Evolutionary conservation across 2,113 vertebrate species (phyloP).

Genomic region (Corvus moneduloides): DNA sequence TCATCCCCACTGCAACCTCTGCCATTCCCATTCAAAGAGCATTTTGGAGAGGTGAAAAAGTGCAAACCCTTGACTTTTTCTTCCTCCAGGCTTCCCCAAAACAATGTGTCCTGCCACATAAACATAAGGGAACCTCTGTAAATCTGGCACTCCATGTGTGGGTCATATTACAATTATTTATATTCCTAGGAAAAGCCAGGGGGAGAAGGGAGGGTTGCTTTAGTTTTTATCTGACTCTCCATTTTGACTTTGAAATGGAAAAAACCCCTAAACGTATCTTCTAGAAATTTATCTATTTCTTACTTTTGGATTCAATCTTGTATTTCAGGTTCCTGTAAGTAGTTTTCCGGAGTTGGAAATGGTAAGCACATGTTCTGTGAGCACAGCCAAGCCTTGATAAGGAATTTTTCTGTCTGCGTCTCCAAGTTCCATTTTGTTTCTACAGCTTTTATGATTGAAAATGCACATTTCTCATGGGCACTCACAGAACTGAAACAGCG

Average conservation of each 20-base stretch:
- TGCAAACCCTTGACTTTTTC: background rate
- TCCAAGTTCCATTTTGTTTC: slow-evolving; percentile 66
- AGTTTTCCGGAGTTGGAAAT: slow-evolving; percentile 43
- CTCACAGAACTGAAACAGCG: slow-evolving; percentile 38
- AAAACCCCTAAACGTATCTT: background rate
- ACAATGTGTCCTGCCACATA: background rate
- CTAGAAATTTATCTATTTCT: slow-evolving; percentile 35
- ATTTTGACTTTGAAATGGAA: slow-evolving; percentile 7
- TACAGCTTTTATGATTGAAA: slow-evolving; percentile 51
- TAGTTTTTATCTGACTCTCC: slow-evolving; percentile 2
- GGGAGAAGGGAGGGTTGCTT: background rate
- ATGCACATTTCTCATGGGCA: slow-evolving; percentile 55
- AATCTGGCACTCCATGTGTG: background rate
- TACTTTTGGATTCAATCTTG: slow-evolving; percentile 6
- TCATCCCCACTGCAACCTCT: background rate
- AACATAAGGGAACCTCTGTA: background rate
- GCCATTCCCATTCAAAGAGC: background rate
- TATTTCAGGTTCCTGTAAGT: slow-evolving; percentile 26
- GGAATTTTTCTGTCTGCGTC: slow-evolving; percentile 27
- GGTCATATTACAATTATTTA: background rate
- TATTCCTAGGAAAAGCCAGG: background rate
- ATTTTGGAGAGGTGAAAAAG: background rate
- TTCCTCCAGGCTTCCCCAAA: background rate
- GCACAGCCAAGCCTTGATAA: slow-evolving; percentile 54
- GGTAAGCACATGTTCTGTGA: slow-evolving; percentile 50